These are phyloP conservation scores for Druceiella hillmani DNA, from an alignment of 2,888 invertebrate species.

Conservation along the genomic window DNA sequence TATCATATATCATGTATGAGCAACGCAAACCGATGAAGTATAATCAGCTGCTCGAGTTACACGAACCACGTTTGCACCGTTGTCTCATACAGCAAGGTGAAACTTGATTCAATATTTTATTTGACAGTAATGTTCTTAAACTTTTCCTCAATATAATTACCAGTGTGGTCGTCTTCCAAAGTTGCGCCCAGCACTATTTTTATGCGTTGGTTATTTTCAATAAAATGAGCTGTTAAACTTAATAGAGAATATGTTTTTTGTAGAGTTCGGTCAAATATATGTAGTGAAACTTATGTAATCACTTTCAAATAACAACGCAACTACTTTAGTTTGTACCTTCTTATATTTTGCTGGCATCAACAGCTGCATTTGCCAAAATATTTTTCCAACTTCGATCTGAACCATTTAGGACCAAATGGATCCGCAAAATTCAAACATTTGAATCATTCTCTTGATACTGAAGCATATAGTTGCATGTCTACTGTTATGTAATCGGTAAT, in stretches of 20 bases:
- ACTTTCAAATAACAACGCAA: too few relatives aligned
- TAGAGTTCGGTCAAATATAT: constrained; percentile 15
- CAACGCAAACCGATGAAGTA: constrained; percentile 15
- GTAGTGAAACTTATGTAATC: too few relatives aligned
- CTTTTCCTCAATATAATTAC: constrained; percentile 6
- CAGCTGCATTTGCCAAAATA: constrained; percentile 11
- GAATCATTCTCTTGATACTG: constrained; percentile 14
- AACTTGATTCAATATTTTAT: constrained; percentile 1
- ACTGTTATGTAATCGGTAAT: too few relatives aligned
- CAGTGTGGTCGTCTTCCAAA: constrained; percentile 12
- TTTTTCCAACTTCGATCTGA: constrained; percentile 13
- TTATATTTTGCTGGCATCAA: constrained; percentile 10
- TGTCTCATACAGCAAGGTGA: constrained; percentile 11
- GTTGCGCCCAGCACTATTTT: constrained; percentile 11
- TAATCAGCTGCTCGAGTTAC: too few relatives aligned
- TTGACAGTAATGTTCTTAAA: background rate
- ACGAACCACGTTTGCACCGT: constrained; percentile 13
- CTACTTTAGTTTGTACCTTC: too few relatives aligned
- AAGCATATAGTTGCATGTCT: too few relatives aligned
- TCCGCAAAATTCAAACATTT: constrained; percentile 13
- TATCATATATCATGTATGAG: constrained; percentile 14
- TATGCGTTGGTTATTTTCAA: constrained; percentile 3
- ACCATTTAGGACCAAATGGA: constrained; percentile 13
- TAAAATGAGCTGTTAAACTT: constrained; percentile 15
- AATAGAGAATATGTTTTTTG: constrained; percentile 16